Conservation (phyloP, 2,888 invertebrate genomes). For the Mimas tiliae region DNA sequence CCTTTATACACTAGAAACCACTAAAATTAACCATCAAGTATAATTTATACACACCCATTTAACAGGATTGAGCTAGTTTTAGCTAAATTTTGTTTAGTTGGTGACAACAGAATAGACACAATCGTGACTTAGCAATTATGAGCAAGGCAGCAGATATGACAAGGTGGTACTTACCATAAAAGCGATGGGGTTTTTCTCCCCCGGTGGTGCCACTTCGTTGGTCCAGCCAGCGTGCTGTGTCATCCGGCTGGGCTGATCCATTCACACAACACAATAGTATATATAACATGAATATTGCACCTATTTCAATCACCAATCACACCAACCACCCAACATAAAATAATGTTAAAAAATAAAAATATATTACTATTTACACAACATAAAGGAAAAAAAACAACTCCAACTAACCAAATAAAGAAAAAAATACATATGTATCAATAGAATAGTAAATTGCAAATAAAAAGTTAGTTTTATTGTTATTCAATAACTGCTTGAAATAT, state of each 20-base stretch:
- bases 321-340: constrained; percentile 82
- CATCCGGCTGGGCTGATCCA: constrained; percentile 82
- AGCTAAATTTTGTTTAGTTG: too few relatives aligned
- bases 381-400: constrained; percentile 30
- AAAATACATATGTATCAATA: constrained; percentile 36
- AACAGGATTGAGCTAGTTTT: too few relatives aligned
- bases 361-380: constrained; percentile 40
- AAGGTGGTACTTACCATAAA: constrained; percentile 75
- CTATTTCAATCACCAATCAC: constrained; percentile 78
- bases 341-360: constrained; percentile 63
- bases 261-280: constrained; percentile 84
- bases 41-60: too few relatives aligned
- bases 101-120: too few relatives aligned
- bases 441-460: constrained; percentile 26
- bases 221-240: constrained; percentile 80
- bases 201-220: constrained; percentile 66
- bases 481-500: not conserved
- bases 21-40: too few relatives aligned
- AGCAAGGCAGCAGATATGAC: constrained; percentile 28
- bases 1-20: too few relatives aligned
- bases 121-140: constrained; percentile 31
- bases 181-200: constrained; percentile 76
- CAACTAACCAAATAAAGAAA: constrained; percentile 30
- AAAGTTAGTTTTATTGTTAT: constrained; percentile 15
- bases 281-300: constrained; percentile 84